Evolutionary conservation across 2,888 invertebrate genomes (phyloP), one percentile per base, ranked within the genome.

Genomic region (Acronicta leporina): DNA sequence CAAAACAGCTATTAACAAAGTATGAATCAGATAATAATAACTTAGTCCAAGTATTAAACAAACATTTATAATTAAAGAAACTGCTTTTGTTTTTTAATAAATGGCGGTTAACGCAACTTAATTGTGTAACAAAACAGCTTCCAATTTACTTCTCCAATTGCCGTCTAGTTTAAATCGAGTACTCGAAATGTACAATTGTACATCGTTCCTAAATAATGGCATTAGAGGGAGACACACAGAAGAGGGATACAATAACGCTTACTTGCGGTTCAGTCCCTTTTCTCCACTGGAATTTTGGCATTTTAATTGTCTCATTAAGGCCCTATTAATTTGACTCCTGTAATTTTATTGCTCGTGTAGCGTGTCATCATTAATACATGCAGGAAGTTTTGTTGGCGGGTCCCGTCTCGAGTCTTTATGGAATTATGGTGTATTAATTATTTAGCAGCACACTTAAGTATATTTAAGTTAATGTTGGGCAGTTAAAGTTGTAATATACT

Each of bases 41-140:
- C 33, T 33, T 3, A 82, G 79, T 51, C 68, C 63, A 80, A 82
- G 70, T n/a, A 78, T 76, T 55, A 71, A 79, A 71, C 72, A 75
- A 77, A 77, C 84, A 85, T 20, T 2, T 20, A 20, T 20, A 4
- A 20, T 4, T 20, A 20, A 20, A 20, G 20, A 87, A 87, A 85
- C 84, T 86, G 87, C 89, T 88, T 20, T 20, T 27, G 27, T 27
- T 27, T 27, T 27, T 27, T 27, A n/a, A n/a, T n/a, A n/a, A n/a
- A n/a, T n/a, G n/a, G n/a, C n/a, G n/a, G n/a, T n/a, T n/a, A n/a
- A n/a, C n/a, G n/a, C 85, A 86, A 83, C 79, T 78, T 88, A 87
- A 90, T 89, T 88, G 87, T 87, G 82, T 81, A 81, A 85, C 81
- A 83, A 84, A 87, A 87, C 84, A 77, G 80, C 84, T 85, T 89